These are phyloP conservation scores for Holacanthella duospinosa DNA, from an alignment of 2,888 invertebrate genomes.

Conservation along the genomic window DNA sequence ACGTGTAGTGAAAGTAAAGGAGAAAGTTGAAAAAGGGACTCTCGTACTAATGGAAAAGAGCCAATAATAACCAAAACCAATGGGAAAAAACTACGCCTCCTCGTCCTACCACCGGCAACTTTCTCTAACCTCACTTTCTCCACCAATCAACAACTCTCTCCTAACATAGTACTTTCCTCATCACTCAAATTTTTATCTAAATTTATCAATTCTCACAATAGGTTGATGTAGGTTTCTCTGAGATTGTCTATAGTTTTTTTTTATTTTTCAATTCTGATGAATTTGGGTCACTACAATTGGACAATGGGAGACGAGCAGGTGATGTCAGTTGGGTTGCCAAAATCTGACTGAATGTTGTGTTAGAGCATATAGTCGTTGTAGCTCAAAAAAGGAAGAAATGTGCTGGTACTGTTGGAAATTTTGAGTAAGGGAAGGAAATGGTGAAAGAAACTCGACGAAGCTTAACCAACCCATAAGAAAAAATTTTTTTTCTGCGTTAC, in stretches of 20 bases:
- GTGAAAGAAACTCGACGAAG: neutral
- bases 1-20: no score
- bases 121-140: neutral
- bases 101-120: neutral
- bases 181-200: no score
- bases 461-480: neutral
- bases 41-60: neutral
- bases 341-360: neutral
- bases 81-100: neutral
- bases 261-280: no score
- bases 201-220: no score
- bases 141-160: neutral
- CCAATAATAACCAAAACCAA: neutral
- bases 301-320: neutral
- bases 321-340: neutral
- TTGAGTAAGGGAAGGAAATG: neutral
- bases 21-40: neutral
- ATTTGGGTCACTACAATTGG: neutral
- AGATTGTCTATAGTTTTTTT: no score
- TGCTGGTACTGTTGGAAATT: neutral
- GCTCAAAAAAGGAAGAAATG: neutral
- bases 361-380: neutral
- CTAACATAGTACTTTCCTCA: neutral
- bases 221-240: no score
- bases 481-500: neutral